Base-by-base conservation (phyloP, 2,113 vertebrate genomes). In the Oncorhynchus keta region DNA sequence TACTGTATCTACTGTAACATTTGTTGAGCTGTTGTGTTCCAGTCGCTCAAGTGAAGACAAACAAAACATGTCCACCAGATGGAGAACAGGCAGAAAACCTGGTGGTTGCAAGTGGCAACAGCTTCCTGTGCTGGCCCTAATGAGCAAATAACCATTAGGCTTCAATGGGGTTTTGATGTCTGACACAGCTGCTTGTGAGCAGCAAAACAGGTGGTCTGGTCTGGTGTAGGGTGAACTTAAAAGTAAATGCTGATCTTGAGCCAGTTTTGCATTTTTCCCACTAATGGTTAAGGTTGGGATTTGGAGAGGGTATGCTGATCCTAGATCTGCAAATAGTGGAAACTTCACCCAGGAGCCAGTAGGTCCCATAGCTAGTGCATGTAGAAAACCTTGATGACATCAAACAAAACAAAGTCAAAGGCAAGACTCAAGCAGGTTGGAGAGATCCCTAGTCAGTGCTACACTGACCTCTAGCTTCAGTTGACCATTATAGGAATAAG, bases 151-250 rank as follows among this genome's bases (percentile, higher is more conserved):
- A 16, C 35, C 20, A 59, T 32, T 24, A 59, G 57, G 65, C 49
- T 67, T 49, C 35, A 24, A 59, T 32, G 26, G 59, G 57, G 59
- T 70, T 74, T 81, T 81, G 14, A 77, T 79, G 78, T 80, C n/a
- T 66, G 48, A 22, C 39, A 32, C 74, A 77, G 81, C 79, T 75
- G 80, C 76, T 79, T 73, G 57, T 68, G 16, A 45, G 39, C 39
- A 72, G 70, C 76, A 81, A 30, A 24, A 24, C 24, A 24, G 24
- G 24, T 24, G 24, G 24, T 24, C 12, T 81, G 64, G 28, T 64
- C 51, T 35, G 67, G 24, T 3, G 39, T 45, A 45, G 39, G 74
- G 68, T 18, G 12, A 55, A 55, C 18, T 4, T 5, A 55, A 16
- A 5, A 5, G 51, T 55, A 55, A 55, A 18, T 55, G 51, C 13